Conservation (phyloP, 2,888 invertebrate genomes). For the Ochropacha duplaris region DNA sequence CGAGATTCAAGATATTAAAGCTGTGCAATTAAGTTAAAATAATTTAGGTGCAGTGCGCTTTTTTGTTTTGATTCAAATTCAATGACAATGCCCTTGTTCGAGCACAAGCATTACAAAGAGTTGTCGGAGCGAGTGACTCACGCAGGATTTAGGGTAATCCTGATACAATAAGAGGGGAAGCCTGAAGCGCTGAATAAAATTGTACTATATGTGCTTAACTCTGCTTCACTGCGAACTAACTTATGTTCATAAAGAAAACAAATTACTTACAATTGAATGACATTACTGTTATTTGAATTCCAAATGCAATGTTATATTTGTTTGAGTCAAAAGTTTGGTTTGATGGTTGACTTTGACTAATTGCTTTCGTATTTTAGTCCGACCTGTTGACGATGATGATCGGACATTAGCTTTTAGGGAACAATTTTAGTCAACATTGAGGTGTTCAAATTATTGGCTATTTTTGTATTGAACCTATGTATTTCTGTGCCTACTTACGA, state of each 20-base stretch:
- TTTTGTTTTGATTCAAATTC: background rate
- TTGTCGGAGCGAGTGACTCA: slow-evolving; percentile 40
- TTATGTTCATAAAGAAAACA: slow-evolving; percentile 24
- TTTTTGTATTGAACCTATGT: too few relatives aligned
- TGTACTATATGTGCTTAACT: slow-evolving; percentile 30
- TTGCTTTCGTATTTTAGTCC: too few relatives aligned
- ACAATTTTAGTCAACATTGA: too few relatives aligned
- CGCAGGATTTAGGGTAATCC: slow-evolving; percentile 52
- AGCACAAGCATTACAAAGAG: slow-evolving; percentile 44
- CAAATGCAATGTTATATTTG: background rate
- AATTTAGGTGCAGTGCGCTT: background rate
- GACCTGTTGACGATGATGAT: background rate
- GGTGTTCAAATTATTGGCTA: too few relatives aligned
- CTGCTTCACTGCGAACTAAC: slow-evolving; percentile 16
- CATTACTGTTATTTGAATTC: background rate
- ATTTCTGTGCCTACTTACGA: too few relatives aligned
- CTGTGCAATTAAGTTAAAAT: too few relatives aligned
- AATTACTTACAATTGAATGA: slow-evolving; percentile 21
- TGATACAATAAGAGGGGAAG: slow-evolving; percentile 50
- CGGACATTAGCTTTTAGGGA: background rate
- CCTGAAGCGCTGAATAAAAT: slow-evolving; percentile 31
- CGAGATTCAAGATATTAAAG: too few relatives aligned
- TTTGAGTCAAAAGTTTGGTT: background rate
- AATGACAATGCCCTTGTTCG: slow-evolving; percentile 9
- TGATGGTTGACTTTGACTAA: too few relatives aligned